A percentile compares a stretch with the other conserved stretches of the same genome.
phyloP scores from a whole-genome alignment of 2,888 invertebrate species.

The Seira ritae region DNA sequence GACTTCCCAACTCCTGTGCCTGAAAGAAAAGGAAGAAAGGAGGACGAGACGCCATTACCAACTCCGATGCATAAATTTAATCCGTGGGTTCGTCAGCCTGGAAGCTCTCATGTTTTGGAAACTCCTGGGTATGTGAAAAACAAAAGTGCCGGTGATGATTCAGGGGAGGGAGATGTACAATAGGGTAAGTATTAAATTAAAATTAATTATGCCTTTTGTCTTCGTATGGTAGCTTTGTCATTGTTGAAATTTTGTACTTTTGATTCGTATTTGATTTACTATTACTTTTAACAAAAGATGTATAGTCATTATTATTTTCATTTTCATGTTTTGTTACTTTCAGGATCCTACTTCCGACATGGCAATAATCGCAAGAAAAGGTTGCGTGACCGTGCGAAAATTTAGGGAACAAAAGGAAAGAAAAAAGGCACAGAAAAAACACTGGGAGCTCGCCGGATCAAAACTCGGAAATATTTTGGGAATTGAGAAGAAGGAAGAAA shows the following conservation, averaged over 20 bases:
- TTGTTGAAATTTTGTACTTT: too few relatives aligned
- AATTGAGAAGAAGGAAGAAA: conserved; percentile 86
- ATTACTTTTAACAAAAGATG: too few relatives aligned
- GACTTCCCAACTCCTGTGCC: conserved; percentile 69
- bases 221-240: too few relatives aligned
- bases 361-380: conserved; percentile 96
- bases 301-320: too few relatives aligned
- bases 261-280: too few relatives aligned
- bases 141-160: conserved; percentile 87
- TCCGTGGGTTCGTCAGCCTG: conserved; percentile 81
- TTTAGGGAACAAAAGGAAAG: conserved; percentile 97
- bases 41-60: conserved; percentile 85
- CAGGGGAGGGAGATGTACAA: conserved; percentile 94
- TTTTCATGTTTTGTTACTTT: conserved; percentile 61
- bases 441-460: conserved; percentile 99
- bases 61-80: conserved; percentile 93
- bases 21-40: conserved; percentile 74
- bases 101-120: conserved; percentile 69
- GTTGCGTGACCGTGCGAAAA: conserved; percentile 91
- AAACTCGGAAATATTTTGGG: conserved; percentile 98
- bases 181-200: too few relatives aligned
- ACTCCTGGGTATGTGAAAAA: conserved; percentile 69
- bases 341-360: conserved; percentile 97
- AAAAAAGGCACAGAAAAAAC: conserved; percentile 97
- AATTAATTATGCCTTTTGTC: too few relatives aligned